Percentiles rank a stretch among this genome's conserved stretches.
phyloP scores from a whole-genome alignment of 2,797 vertebrate genomes.

The Ceryle rudis region DNA sequence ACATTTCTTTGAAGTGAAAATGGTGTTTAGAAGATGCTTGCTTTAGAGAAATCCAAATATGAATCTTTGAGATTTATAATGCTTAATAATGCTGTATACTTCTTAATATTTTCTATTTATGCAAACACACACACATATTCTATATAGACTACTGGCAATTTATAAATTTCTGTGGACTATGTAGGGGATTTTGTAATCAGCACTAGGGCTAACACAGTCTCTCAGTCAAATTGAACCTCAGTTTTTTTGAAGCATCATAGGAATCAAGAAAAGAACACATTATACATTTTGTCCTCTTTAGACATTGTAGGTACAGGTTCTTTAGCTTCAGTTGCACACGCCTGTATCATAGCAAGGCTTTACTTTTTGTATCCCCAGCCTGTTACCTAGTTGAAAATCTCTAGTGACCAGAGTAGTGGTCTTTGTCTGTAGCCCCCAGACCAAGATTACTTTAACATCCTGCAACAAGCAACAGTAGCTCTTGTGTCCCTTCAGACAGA shows the following conservation, averaged over 20 bases:
- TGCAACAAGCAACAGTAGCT: neutral
- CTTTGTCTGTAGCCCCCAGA: neutral
- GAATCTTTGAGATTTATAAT: neutral
- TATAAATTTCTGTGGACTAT: neutral
- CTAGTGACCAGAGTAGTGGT: neutral
- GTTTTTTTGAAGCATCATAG: neutral
- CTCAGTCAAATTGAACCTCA: neutral
- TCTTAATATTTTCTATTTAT: neutral
- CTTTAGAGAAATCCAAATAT: neutral
- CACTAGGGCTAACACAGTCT: neutral
- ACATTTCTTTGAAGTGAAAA: constrained; percentile 20
- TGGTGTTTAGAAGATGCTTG: neutral
- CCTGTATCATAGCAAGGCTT: neutral
- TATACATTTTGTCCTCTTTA: neutral
- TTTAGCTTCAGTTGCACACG: neutral
- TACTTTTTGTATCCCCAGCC: neutral
- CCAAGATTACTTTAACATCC: neutral
- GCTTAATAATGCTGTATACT: neutral
- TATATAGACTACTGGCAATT: neutral
- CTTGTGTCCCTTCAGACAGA: neutral
- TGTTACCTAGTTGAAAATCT: neutral
- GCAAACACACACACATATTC: neutral
- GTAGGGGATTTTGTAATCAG: neutral
- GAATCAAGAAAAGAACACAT: accelerated
- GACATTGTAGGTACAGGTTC: neutral